Evolutionary conservation across 1,140 invertebrate species (phyloP).

Genomic region (Lepidurus arcticus): DNA sequence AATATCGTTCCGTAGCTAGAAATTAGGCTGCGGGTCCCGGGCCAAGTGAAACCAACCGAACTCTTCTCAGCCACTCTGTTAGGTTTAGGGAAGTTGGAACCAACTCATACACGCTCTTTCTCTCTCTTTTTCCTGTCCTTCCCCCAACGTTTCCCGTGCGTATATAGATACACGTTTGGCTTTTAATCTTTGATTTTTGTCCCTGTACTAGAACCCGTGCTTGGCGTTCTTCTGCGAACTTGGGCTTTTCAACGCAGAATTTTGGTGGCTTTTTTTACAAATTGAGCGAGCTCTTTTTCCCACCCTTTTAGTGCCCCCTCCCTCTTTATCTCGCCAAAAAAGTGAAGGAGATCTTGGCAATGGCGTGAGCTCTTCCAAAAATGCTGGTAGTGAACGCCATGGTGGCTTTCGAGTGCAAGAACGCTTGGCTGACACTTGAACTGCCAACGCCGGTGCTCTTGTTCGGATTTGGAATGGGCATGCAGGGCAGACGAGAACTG

Average conservation of each 20-base stretch:
- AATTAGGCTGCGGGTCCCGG: slow-evolving; percentile 20
- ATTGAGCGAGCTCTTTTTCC: not conserved
- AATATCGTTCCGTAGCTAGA: not conserved
- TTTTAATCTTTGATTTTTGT: not conserved
- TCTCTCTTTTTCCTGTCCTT: not conserved
- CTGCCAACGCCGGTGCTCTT: slow-evolving; percentile 13
- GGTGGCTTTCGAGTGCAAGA: slow-evolving; percentile 22
- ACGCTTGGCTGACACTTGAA: slow-evolving; percentile 21
- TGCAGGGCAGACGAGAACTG: not conserved
- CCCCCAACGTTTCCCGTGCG: not conserved
- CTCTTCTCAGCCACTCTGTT: not conserved
- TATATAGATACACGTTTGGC: not conserved
- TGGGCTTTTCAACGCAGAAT: slow-evolving; percentile 16
- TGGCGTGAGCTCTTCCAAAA: slow-evolving; percentile 6
- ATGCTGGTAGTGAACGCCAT: slow-evolving; percentile 25
- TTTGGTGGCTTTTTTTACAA: not conserved
- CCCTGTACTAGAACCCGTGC: not conserved
- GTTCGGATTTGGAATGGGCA: slow-evolving; percentile 17
- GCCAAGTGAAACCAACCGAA: slow-evolving; percentile 16
- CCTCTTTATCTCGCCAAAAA: slow-evolving; percentile 18
- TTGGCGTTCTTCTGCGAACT: not conserved
- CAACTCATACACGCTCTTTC: not conserved
- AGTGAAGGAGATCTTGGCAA: slow-evolving; percentile 24
- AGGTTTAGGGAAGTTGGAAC: slow-evolving; percentile 14
- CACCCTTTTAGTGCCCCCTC: not conserved